A percentile compares a stretch with the other conserved stretches of the same genome.
Conservation (phyloP, 2,888 invertebrate species). For the Phalangium opilio region DNA sequence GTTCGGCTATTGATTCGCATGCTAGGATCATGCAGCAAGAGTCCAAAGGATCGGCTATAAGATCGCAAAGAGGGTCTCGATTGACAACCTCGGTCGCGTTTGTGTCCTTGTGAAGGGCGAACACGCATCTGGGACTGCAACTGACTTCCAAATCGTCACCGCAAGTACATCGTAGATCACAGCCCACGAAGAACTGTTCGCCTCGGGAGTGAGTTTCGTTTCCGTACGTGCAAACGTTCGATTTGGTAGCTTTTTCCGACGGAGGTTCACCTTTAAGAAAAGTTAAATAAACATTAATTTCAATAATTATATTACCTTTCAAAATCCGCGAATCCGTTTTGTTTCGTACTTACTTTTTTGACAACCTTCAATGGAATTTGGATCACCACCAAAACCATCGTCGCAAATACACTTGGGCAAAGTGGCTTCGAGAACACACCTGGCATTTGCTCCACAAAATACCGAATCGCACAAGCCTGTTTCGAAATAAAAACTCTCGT, state of each 20-base stretch:
- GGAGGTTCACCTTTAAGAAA: no score
- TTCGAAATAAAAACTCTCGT: no score
- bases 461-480: conserved; percentile 23
- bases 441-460: conserved; percentile 25
- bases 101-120: background rate
- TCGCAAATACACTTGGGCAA: conserved; percentile 23
- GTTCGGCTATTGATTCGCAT: conserved; percentile 9
- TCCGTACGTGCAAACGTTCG: conserved; percentile 24
- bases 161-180: conserved; percentile 26
- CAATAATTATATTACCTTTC: no score
- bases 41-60: conserved; percentile 18
- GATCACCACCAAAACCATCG: conserved; percentile 24
- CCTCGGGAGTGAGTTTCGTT: conserved; percentile 26
- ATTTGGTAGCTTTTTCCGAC: no score
- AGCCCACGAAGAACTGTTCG: conserved; percentile 27
- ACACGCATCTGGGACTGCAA: conserved; percentile 11
- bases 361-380: conserved; percentile 24
- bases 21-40: conserved; percentile 18
- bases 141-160: conserved; percentile 5
- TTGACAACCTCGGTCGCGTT: background rate
- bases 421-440: conserved; percentile 17
- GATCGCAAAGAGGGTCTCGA: conserved; percentile 13
- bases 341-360: conserved; percentile 7
- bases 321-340: no score
- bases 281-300: no score